Conservation (phyloP, 2,797 vertebrate species). For the Selene dorsalis region DNA sequence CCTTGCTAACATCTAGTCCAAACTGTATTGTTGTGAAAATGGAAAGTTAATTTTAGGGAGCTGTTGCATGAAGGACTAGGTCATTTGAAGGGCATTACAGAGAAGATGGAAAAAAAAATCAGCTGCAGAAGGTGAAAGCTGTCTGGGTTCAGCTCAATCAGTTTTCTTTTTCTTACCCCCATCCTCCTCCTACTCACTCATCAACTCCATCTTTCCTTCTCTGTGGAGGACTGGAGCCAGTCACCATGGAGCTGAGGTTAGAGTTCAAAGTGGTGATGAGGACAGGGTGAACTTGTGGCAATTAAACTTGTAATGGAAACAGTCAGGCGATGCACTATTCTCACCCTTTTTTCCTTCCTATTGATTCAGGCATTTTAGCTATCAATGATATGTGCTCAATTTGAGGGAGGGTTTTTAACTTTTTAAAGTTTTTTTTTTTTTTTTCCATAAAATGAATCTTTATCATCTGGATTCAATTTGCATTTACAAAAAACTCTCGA, state of each 20-base stretch:
- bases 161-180: conserved; percentile 48
- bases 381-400: neutral
- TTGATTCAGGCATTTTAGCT: neutral
- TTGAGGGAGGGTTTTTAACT: neutral
- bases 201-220: conserved; percentile 28
- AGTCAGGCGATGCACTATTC: neutral
- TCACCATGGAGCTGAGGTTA: conserved; percentile 37
- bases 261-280: conserved; percentile 51
- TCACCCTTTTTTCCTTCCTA: neutral
- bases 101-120: conserved; percentile 25
- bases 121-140: conserved; percentile 38
- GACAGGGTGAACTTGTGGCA: conserved; percentile 41
- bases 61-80: conserved; percentile 56
- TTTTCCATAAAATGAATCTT: neutral
- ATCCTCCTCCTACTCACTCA: conserved; percentile 16
- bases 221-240: conserved; percentile 22
- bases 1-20: conserved; percentile 52
- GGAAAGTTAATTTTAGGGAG: conserved; percentile 63
- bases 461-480: neutral
- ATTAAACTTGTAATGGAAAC: conserved; percentile 28
- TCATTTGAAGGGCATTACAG: conserved; percentile 60
- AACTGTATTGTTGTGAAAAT: conserved; percentile 66
- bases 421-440: neutral
- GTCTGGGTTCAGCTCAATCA: conserved; percentile 57
- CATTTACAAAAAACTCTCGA: neutral